A percentile compares a stretch with the other conserved stretches of the same genome.
Evolutionary conservation across 2,797 vertebrate genomes (phyloP).

Genomic region (Tiaroga cobitis): DNA sequence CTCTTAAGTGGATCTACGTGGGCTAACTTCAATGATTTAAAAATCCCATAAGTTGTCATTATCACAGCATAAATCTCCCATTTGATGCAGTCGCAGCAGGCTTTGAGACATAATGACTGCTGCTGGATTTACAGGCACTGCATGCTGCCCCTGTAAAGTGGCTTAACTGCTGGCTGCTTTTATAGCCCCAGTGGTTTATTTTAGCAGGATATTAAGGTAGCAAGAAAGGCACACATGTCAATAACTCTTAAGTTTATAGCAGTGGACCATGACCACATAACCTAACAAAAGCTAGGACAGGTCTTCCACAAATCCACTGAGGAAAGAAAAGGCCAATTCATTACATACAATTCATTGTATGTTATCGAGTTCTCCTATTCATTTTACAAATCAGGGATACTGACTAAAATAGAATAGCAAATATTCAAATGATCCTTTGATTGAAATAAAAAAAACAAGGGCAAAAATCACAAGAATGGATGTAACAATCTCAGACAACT

Average conservation of each 20-base stretch:
- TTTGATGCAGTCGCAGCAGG: conserved; percentile 45
- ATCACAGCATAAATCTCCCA: conserved; percentile 50
- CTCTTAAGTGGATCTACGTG: conserved; percentile 40
- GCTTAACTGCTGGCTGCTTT: conserved; percentile 47
- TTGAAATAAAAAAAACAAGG: not conserved
- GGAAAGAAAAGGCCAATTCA: not conserved
- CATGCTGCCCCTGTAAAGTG: conserved; percentile 38
- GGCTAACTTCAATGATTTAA: conserved; percentile 42
- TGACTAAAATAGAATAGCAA: not conserved
- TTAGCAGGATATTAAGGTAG: conserved; percentile 45
- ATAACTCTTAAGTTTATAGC: conserved; percentile 39
- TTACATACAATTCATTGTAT: too few relatives aligned
- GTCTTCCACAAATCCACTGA: conserved; percentile 6
- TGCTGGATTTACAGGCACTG: conserved; percentile 50
- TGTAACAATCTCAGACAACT: not conserved
- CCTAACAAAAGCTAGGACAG: conserved; percentile 3
- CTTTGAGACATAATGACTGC: conserved; percentile 45
- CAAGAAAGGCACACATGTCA: conserved; percentile 20
- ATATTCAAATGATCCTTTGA: not conserved
- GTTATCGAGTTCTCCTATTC: not conserved
- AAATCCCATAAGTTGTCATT: conserved; percentile 59
- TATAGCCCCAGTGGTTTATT: conserved; percentile 54
- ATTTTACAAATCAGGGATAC: not conserved
- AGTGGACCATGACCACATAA: conserved; percentile 17
- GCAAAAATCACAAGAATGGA: not conserved